phyloP scores from a whole-genome alignment of 2,888 invertebrate genomes.

The Alentia gelatinosa region DNA sequence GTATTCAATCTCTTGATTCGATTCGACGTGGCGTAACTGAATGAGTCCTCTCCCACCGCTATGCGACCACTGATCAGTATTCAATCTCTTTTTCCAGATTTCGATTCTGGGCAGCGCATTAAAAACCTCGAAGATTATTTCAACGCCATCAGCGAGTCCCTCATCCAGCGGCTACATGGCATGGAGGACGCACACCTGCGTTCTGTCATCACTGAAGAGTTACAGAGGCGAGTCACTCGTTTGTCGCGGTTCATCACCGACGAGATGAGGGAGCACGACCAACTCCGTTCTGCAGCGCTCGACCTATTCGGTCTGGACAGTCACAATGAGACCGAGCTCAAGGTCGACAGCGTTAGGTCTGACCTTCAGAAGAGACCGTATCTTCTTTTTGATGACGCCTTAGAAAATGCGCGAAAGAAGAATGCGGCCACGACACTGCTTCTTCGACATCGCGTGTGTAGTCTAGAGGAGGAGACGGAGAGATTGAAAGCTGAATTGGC shows the following conservation, averaged over 20 bases:
- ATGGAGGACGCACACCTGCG: not conserved
- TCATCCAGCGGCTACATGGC: not conserved
- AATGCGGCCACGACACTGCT: not conserved
- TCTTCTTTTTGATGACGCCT: constrained; percentile 11
- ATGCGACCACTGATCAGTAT: too few relatives aligned
- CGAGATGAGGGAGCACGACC: not conserved
- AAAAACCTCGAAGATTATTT: not conserved
- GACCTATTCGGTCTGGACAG: not conserved
- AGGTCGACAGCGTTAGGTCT: not conserved
- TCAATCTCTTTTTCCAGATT: constrained; percentile 28
- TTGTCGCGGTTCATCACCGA: not conserved
- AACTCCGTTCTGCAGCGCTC: not conserved
- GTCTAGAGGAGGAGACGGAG: not conserved
- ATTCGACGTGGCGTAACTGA: too few relatives aligned
- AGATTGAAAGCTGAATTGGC: not conserved
- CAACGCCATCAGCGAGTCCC: not conserved
- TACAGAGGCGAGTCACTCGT: constrained; percentile 8
- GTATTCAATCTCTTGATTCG: too few relatives aligned
- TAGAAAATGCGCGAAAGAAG: not conserved
- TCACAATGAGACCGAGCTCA: not conserved
- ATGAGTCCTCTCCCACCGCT: too few relatives aligned
- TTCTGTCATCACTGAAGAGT: not conserved
- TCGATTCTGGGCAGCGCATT: not conserved
- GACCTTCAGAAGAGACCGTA: not conserved
- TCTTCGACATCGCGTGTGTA: not conserved